Conservation (phyloP, 2,888 invertebrate species). For the Agrypnus murinus region DNA sequence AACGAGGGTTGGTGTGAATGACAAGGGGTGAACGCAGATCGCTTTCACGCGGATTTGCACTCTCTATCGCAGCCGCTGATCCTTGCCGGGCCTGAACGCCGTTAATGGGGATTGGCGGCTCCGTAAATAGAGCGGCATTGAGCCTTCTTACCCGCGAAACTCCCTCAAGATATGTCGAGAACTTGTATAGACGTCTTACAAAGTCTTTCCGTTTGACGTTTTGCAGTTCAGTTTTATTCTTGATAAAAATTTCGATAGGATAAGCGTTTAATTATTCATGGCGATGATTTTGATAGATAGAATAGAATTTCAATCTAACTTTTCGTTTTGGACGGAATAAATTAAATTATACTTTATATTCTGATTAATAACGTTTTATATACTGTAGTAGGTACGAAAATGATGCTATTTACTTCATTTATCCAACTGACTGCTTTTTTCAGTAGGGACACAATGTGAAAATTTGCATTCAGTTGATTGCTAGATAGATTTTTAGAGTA, state of each 20-base stretch:
- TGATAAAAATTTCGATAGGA: slow-evolving; percentile 24
- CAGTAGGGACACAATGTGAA: no score
- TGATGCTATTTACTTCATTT: no score
- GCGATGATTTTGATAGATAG: no score
- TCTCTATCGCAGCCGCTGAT: slow-evolving; percentile 65
- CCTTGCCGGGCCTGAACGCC: slow-evolving; percentile 65
- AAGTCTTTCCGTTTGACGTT: slow-evolving; percentile 49
- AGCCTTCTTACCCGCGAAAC: slow-evolving; percentile 66
- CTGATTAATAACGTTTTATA: no score
- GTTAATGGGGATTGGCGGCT: slow-evolving; percentile 71
- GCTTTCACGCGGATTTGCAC: slow-evolving; percentile 70
- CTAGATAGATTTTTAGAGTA: no score
- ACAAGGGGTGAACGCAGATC: slow-evolving; percentile 63
- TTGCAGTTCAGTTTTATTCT: slow-evolving; percentile 38
- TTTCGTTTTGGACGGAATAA: no score
- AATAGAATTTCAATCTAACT: no score
- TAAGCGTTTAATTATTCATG: slow-evolving; percentile 30
- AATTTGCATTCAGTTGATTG: no score
- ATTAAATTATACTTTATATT: no score
- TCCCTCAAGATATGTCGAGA: slow-evolving; percentile 52
- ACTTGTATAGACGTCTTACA: slow-evolving; percentile 49
- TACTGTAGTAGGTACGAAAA: no score
- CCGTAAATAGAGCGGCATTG: slow-evolving; percentile 71
- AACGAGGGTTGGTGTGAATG: slow-evolving; percentile 59
- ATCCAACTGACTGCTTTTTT: no score